A percentile compares a stretch with the other conserved stretches of the same genome.
These are phyloP conservation scores for Heliornis fulica DNA, from an alignment of 2,113 vertebrate genomes.

Conservation along the genomic window DNA sequence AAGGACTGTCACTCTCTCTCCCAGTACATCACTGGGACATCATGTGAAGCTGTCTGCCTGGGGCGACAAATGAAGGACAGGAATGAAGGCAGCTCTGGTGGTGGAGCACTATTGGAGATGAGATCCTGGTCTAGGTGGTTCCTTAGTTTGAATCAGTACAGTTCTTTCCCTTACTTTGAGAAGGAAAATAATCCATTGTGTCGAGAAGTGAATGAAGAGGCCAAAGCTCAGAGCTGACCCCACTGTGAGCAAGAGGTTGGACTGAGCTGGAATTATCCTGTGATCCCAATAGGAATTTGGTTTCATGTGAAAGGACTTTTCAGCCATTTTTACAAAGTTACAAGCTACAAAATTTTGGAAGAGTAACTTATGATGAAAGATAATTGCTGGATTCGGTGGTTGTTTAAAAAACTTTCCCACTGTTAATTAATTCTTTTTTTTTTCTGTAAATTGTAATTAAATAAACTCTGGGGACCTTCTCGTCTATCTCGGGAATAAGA, in stretches of 20 bases:
- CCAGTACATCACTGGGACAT: neutral
- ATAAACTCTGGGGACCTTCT: neutral
- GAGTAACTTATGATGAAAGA: neutral
- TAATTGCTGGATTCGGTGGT: neutral
- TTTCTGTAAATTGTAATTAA: neutral
- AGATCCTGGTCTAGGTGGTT: neutral
- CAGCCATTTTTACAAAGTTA: neutral
- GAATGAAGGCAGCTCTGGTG: neutral
- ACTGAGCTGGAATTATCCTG: neutral
- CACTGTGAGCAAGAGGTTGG: accelerated
- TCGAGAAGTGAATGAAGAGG: neutral
- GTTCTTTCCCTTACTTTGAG: neutral
- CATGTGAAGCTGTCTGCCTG: neutral
- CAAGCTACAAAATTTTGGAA: neutral
- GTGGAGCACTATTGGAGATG: neutral
- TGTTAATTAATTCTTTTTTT: neutral
- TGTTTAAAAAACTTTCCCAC: neutral
- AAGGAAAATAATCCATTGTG: neutral
- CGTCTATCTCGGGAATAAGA: neutral
- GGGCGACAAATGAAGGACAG: accelerated
- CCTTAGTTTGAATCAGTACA: neutral
- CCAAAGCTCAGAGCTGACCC: neutral
- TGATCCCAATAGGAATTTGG: neutral
- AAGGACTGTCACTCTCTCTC: neutral
- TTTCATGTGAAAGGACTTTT: neutral